Evolutionary conservation across 2,113 vertebrate species (phyloP).

Genomic region (Coregonus clupeaformis): DNA sequence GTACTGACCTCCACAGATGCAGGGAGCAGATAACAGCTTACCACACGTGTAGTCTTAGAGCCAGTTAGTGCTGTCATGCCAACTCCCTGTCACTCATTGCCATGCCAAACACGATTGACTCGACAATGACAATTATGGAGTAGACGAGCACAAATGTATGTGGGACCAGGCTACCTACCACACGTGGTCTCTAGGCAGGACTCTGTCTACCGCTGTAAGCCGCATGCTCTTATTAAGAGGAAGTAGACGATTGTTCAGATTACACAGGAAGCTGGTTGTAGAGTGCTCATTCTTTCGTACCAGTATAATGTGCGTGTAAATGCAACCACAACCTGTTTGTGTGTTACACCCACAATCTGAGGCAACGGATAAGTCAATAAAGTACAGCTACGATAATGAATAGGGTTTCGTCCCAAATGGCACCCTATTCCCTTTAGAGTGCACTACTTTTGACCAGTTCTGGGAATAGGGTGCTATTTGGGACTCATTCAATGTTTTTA

Average conservation of each 20-base stretch:
- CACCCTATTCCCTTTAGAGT: too few relatives aligned
- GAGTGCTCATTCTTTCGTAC: not conserved
- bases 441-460: too few relatives aligned
- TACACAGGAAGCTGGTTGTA: conserved; percentile 10
- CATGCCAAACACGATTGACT: too few relatives aligned
- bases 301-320: not conserved
- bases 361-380: not conserved
- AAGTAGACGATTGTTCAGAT: not conserved
- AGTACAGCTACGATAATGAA: not conserved
- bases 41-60: not conserved
- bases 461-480: too few relatives aligned
- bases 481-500: too few relatives aligned
- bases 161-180: too few relatives aligned
- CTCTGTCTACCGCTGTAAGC: too few relatives aligned
- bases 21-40: not conserved
- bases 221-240: not conserved
- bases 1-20: not conserved
- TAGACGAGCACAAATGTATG: too few relatives aligned
- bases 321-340: conserved; percentile 2
- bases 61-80: not conserved
- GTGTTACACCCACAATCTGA: not conserved
- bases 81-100: too few relatives aligned
- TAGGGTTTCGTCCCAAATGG: too few relatives aligned
- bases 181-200: too few relatives aligned
- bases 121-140: too few relatives aligned